phyloP scores from a whole-genome alignment of 2,113 vertebrate species.

The Caretta caretta region DNA sequence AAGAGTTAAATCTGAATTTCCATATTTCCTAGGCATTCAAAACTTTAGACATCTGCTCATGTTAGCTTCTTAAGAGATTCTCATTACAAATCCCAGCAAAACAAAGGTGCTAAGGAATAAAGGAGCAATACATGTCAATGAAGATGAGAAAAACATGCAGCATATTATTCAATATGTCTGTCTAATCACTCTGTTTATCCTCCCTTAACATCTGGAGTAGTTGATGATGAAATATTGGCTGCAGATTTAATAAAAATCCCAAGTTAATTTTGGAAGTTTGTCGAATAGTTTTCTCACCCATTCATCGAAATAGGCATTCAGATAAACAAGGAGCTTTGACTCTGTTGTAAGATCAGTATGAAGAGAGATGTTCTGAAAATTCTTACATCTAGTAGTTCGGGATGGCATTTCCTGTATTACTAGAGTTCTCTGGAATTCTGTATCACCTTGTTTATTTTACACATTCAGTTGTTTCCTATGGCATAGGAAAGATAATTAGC shows the following conservation, averaged over 20 bases:
- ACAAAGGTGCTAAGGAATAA: background rate
- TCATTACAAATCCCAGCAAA: background rate
- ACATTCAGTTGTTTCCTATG: background rate
- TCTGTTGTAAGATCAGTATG: background rate
- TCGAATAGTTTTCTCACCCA: background rate
- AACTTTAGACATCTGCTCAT: background rate
- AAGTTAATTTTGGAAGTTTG: background rate
- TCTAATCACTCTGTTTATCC: background rate
- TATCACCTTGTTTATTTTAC: background rate
- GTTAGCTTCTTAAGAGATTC: background rate
- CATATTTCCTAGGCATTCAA: background rate
- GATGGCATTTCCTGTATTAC: background rate
- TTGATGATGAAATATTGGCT: background rate
- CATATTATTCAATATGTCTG: background rate
- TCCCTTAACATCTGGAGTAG: background rate
- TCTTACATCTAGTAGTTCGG: background rate
- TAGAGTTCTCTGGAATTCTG: background rate
- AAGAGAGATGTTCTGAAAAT: background rate
- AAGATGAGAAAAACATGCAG: background rate
- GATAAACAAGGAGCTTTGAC: background rate
- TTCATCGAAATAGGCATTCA: background rate
- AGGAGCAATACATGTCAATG: background rate
- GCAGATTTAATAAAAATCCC: background rate
- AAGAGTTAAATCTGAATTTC: background rate
- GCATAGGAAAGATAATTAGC: background rate